Percentiles rank a stretch among this genome's conserved stretches.
Evolutionary conservation across 2,888 invertebrate species (phyloP).

Genomic region (Iphiclides podalirius): DNA sequence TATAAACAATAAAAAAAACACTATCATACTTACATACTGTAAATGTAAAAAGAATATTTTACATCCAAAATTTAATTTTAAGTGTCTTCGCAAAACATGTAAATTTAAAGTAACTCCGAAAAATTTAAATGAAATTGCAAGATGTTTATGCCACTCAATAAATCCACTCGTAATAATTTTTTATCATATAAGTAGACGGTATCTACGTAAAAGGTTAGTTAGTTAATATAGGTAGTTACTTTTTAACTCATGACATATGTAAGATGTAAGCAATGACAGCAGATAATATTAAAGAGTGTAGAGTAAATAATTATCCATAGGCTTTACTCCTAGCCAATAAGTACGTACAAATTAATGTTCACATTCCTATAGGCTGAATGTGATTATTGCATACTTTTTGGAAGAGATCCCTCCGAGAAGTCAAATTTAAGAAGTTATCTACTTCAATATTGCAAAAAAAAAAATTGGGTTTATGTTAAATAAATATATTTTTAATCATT

Average conservation of each 20-base stretch:
- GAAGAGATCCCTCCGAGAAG: too few relatives aligned
- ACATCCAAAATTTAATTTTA: background rate
- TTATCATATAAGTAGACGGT: background rate
- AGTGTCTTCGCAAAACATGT: background rate
- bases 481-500: too few relatives aligned
- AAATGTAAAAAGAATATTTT: background rate
- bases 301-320: too few relatives aligned
- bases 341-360: too few relatives aligned
- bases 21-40: background rate
- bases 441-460: too few relatives aligned
- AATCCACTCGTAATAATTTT: background rate
- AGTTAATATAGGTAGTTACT: too few relatives aligned
- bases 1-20: background rate
- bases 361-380: too few relatives aligned
- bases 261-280: background rate
- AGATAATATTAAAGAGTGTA: background rate
- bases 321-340: too few relatives aligned
- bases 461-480: too few relatives aligned
- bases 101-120: background rate
- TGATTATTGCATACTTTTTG: too few relatives aligned
- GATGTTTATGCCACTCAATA: background rate
- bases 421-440: too few relatives aligned
- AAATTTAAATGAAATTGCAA: background rate
- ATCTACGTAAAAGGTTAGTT: background rate
- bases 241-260: background rate